These are phyloP conservation scores for Sebastes cheni DNA, from an alignment of 2,797 vertebrate species.

Conservation along the genomic window DNA sequence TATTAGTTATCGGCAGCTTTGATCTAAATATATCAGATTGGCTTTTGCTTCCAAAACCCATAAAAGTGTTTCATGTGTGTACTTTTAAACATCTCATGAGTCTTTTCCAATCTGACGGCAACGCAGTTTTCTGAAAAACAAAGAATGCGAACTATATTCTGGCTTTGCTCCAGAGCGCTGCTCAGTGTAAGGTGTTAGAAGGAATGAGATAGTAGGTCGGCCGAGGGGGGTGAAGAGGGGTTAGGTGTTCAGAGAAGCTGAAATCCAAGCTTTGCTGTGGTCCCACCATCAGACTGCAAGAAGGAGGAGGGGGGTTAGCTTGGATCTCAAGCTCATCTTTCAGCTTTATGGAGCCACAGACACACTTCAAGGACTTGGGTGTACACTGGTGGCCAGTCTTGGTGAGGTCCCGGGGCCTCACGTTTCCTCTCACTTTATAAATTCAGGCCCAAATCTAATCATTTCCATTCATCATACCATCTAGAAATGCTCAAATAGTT, in stretches of 20 bases:
- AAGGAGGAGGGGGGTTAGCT: constrained; percentile 17
- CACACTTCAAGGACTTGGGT: constrained; percentile 39
- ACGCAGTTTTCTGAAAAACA: background rate
- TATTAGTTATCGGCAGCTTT: background rate
- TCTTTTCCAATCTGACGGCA: background rate
- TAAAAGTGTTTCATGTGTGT: background rate
- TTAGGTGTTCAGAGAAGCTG: constrained; percentile 34
- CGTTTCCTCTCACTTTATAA: constrained; percentile 22
- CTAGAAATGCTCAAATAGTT: constrained; percentile 9
- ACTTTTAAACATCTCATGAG: background rate
- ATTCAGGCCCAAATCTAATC: background rate
- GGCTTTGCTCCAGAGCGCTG: background rate
- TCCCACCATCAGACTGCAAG: constrained; percentile 20
- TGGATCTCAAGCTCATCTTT: constrained; percentile 43
- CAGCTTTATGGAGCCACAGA: constrained; percentile 39
- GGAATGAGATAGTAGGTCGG: background rate
- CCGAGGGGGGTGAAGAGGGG: background rate
- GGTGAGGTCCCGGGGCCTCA: background rate
- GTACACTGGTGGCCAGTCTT: constrained; percentile 22
- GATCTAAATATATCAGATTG: background rate
- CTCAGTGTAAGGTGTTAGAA: background rate
- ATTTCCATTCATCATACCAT: constrained; percentile 13
- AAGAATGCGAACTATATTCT: background rate
- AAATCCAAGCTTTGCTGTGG: constrained; percentile 48
- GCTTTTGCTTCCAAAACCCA: background rate